A percentile compares a stretch with the other conserved stretches of the same genome.
These are phyloP conservation scores for Parauchenoglanis punctatus DNA, from an alignment of 2,797 vertebrate species.

Conservation along the genomic window DNA sequence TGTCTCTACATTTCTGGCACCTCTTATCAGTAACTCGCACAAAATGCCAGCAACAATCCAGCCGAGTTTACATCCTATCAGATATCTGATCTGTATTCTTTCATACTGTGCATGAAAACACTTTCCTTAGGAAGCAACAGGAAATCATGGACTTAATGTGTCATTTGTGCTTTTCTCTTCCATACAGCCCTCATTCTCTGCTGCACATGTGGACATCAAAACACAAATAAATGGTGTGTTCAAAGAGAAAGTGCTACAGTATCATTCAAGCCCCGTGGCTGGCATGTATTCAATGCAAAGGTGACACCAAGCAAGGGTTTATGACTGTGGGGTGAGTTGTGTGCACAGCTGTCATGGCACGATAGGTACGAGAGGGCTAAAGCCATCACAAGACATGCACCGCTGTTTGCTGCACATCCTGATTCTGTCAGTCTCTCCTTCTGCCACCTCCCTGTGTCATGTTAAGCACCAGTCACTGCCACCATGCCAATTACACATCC, in stretches of 20 bases:
- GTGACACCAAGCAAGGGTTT: conserved; percentile 4
- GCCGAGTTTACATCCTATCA: conserved; percentile 39
- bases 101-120: not conserved
- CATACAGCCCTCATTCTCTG: not conserved
- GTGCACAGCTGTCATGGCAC: conserved; percentile 31
- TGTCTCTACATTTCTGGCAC: conserved; percentile 54
- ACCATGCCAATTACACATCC: conserved; percentile 87
- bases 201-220: not conserved
- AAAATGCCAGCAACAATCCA: conserved; percentile 51
- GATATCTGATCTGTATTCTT: conserved; percentile 42
- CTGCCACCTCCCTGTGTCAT: conserved; percentile 70
- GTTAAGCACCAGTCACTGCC: conserved; percentile 83
- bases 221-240: not conserved
- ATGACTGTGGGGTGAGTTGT: conserved; percentile 11
- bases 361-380: conserved; percentile 23
- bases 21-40: conserved; percentile 52
- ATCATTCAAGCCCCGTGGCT: not conserved
- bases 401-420: conserved; percentile 71
- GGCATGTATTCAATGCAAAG: conserved; percentile 4
- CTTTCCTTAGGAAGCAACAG: conserved; percentile 16
- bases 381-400: conserved; percentile 67
- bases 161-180: not conserved
- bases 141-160: not conserved
- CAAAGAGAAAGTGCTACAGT: not conserved
- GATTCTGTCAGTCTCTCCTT: conserved; percentile 79